Percentiles rank a stretch among this genome's conserved stretches.
These are phyloP conservation scores for Neosalanx taihuensis DNA, from an alignment of 2,797 vertebrate species.

Conservation along the genomic window DNA sequence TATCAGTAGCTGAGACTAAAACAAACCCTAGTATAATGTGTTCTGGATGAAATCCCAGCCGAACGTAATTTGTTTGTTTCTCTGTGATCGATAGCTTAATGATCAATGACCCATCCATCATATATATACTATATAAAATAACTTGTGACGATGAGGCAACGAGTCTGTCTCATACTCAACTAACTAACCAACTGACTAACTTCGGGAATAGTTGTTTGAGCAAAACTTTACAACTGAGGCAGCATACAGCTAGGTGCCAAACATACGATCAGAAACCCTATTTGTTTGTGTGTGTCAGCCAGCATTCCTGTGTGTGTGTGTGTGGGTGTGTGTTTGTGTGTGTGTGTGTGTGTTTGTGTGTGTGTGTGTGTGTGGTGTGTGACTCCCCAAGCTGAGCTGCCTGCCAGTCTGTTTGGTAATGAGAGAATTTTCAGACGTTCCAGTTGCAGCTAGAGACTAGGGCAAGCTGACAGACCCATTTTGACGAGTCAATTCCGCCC, in stretches of 20 bases:
- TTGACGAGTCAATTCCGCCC: conserved; percentile 64
- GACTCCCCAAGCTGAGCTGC: background rate
- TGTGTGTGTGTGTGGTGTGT: background rate
- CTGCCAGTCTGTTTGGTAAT: conserved; percentile 8
- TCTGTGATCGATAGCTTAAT: background rate
- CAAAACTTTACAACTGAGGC: background rate
- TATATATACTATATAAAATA: too few species aligned
- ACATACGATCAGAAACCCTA: background rate
- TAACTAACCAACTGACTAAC: background rate
- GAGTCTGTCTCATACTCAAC: background rate
- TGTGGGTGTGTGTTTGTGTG: background rate
- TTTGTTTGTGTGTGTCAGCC: background rate
- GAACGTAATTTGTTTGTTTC: background rate
- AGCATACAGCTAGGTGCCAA: background rate
- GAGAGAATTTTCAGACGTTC: background rate
- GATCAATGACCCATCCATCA: background rate
- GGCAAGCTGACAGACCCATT: conserved; percentile 29
- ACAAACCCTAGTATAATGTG: conserved; percentile 44
- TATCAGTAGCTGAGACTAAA: conserved; percentile 48
- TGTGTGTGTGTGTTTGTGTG: background rate
- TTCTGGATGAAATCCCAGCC: conserved; percentile 36
- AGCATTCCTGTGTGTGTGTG: background rate
- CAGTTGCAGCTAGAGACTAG: conserved; percentile 13
- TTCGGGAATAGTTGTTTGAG: background rate
- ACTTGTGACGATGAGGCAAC: background rate